Percentiles rank a stretch among this genome's conserved stretches.
These are phyloP conservation scores for Chlorops oryzae DNA, from an alignment of 1,140 invertebrate genomes.

Conservation along the genomic window DNA sequence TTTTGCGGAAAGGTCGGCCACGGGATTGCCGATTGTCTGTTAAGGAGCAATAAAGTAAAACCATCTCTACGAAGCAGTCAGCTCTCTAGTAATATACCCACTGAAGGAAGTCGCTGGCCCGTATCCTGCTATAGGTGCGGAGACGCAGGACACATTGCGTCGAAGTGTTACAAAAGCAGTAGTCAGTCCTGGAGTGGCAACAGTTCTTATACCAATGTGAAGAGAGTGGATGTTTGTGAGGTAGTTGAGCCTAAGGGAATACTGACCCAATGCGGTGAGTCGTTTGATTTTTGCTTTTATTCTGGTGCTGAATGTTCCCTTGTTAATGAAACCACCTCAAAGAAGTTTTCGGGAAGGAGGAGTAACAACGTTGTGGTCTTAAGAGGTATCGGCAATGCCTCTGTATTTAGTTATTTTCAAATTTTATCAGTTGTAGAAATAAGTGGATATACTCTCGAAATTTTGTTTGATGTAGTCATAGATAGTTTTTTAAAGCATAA, in stretches of 20 bases:
- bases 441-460: too few species aligned
- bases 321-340: not conserved
- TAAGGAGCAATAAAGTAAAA: not conserved
- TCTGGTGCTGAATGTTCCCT: too few species aligned
- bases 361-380: not conserved
- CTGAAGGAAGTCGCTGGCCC: slow-evolving; percentile 4
- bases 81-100: not conserved
- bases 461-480: slow-evolving; percentile 5
- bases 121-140: slow-evolving; percentile 12
- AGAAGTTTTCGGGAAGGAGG: not conserved
- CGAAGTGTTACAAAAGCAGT: slow-evolving; percentile 7
- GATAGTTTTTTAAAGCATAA: slow-evolving; percentile 2
- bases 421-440: too few species aligned
- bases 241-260: not conserved
- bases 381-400: too few species aligned
- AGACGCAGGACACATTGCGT: slow-evolving; percentile 12
- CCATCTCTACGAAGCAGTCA: not conserved
- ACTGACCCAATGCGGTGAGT: slow-evolving; percentile 3
- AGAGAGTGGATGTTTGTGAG: slow-evolving; percentile 10
- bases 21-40: slow-evolving; percentile 4
- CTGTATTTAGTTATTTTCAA: not conserved
- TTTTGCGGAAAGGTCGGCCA: slow-evolving; percentile 8
- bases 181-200: too few species aligned
- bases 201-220: slow-evolving; percentile 6
- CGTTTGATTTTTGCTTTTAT: slow-evolving; percentile 9